phyloP scores from a whole-genome alignment of 2,888 invertebrate species.

The Rhamphomyia laevipes region DNA sequence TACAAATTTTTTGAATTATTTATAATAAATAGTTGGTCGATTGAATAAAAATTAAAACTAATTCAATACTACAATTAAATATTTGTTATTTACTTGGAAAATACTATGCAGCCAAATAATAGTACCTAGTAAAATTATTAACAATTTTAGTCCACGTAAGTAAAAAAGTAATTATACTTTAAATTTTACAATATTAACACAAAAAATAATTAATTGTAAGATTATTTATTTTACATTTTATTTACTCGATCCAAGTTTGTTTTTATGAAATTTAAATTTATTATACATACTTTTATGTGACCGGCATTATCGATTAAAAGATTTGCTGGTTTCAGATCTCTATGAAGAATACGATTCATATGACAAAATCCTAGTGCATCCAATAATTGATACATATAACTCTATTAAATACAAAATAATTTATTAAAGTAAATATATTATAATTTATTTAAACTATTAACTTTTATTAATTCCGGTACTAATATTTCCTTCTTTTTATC shows the following conservation, averaged over 20 bases:
- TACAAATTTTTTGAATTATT: too few species aligned
- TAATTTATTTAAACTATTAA: too few species aligned
- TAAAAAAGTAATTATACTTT: too few species aligned
- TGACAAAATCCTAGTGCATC: slow-evolving; percentile 87
- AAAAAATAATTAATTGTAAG: too few species aligned
- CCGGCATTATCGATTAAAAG: slow-evolving; percentile 77
- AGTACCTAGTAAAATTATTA: too few species aligned
- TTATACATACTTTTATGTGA: slow-evolving; percentile 54
- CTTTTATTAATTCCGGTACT: slow-evolving; percentile 54
- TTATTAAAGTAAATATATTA: slow-evolving; percentile 6
- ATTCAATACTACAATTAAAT: not conserved
- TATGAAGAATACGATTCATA: slow-evolving; percentile 74
- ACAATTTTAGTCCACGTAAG: too few species aligned
- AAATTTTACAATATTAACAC: too few species aligned
- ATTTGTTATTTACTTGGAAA: too few species aligned
- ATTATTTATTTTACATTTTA: too few species aligned
- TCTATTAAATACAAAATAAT: slow-evolving; percentile 38
- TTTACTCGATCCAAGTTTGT: too few species aligned
- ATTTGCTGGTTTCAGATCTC: slow-evolving; percentile 95
- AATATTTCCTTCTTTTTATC: slow-evolving; percentile 56
- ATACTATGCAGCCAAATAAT: too few species aligned
- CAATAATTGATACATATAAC: slow-evolving; percentile 76
- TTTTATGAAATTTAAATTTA: not conserved
- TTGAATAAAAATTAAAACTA: not conserved
- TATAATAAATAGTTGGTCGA: too few species aligned